A percentile compares a stretch with the other conserved stretches of the same genome.
Evolutionary conservation across 2,888 invertebrate species (phyloP).

Genomic region (Leucania comma): DNA sequence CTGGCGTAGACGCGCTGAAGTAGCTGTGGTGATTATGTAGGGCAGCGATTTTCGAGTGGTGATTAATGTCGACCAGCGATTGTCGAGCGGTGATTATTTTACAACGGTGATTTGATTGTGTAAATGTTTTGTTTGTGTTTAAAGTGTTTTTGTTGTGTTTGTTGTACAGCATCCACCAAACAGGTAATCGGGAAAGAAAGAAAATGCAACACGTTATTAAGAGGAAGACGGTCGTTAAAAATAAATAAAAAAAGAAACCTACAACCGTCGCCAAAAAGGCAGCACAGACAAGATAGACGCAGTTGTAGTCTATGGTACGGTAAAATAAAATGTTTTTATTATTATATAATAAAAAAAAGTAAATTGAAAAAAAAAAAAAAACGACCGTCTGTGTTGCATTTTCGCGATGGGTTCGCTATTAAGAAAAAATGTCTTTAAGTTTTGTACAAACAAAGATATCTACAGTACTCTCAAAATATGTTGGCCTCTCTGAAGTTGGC

Average conservation of each 20-base stretch:
- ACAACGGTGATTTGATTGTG: neutral
- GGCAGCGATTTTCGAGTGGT: conserved; percentile 10
- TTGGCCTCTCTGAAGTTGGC: no score
- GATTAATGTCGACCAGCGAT: conserved; percentile 12
- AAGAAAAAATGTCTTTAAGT: conserved; percentile 68
- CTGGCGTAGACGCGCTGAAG: conserved; percentile 83
- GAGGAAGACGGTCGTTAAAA: conserved; percentile 79
- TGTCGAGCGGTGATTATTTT: neutral
- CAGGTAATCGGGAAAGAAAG: conserved; percentile 86
- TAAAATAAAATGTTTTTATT: conserved; percentile 50
- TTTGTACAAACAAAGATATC: neutral
- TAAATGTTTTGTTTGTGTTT: neutral
- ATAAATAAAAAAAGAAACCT: conserved; percentile 60
- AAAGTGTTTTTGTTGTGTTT: conserved; percentile 26
- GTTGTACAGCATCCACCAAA: conserved; percentile 62
- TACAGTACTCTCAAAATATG: neutral
- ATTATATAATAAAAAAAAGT: conserved; percentile 41
- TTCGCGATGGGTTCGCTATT: conserved; percentile 77
- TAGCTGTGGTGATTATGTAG: conserved; percentile 75
- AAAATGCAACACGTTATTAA: conserved; percentile 90
- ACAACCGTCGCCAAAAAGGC: conserved; percentile 87
- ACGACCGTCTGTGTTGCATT: conserved; percentile 91
- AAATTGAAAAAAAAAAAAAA: conserved; percentile 59
- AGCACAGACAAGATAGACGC: conserved; percentile 86
- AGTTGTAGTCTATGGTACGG: conserved; percentile 68